A percentile compares a stretch with the other conserved stretches of the same genome.
Conservation (phyloP, 2,113 vertebrate species). For the Plecturocebus donacophilus region DNA sequence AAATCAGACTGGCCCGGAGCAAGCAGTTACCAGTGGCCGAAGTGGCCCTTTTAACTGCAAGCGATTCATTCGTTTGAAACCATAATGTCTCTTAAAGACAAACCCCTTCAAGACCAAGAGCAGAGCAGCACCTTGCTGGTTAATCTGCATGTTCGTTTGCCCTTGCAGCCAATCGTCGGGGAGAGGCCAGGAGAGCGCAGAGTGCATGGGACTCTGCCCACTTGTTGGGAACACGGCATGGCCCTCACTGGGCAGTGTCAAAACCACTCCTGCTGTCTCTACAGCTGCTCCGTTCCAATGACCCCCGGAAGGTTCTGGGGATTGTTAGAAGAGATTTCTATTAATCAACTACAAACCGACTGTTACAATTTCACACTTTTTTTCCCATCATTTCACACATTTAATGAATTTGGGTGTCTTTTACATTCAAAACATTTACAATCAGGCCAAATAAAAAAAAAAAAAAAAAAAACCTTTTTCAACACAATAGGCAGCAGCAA, state of each 20-base stretch:
- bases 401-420: constrained; percentile 85
- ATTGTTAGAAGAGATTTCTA: constrained; percentile 88
- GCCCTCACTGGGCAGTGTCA: constrained; percentile 82
- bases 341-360: constrained; percentile 89
- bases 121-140: constrained; percentile 66
- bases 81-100: constrained; percentile 50
- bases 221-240: constrained; percentile 78
- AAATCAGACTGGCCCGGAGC: neutral
- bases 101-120: neutral
- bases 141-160: constrained; percentile 82
- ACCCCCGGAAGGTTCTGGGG: constrained; percentile 86
- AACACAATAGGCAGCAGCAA: constrained; percentile 66
- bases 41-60: neutral
- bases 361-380: constrained; percentile 91
- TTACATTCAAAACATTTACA: constrained; percentile 83
- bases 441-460: constrained; percentile 53
- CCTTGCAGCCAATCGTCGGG: constrained; percentile 68
- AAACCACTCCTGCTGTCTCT: constrained; percentile 88
- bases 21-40: neutral
- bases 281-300: constrained; percentile 90
- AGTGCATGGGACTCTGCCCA: constrained; percentile 82
- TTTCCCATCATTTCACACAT: constrained; percentile 87
- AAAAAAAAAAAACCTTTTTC: neutral
- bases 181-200: constrained; percentile 72
- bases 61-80: constrained; percentile 19